These are phyloP conservation scores for Sarcophaga variegata DNA, from an alignment of 2,888 invertebrate genomes.

Conservation along the genomic window DNA sequence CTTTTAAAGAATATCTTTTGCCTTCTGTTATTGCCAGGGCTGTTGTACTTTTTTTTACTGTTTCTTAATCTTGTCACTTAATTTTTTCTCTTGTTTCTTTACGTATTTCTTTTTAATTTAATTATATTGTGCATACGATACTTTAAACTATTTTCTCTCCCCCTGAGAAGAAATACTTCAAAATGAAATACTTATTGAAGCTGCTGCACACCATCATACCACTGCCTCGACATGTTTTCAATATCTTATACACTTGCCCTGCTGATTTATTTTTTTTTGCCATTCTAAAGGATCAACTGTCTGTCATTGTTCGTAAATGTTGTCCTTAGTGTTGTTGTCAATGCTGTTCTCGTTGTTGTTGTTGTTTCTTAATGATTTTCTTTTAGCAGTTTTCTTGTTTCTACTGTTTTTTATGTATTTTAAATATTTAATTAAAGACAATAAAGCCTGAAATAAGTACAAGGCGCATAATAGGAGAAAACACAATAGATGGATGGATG, in stretches of 20 bases:
- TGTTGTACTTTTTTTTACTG: background rate
- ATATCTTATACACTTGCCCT: constrained; percentile 23
- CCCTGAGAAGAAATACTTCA: constrained; percentile 46
- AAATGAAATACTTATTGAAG: constrained; percentile 46
- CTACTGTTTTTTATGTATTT: constrained; percentile 54
- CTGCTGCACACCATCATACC: constrained; percentile 2
- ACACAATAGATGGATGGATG: constrained; percentile 39
- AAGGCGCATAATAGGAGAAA: constrained; percentile 36
- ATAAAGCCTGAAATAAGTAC: constrained; percentile 54
- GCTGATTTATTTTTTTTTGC: constrained; percentile 1
- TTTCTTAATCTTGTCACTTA: constrained; percentile 64
- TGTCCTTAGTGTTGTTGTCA: background rate
- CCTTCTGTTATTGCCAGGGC: background rate
- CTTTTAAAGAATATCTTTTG: constrained; percentile 45
- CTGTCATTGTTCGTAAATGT: constrained; percentile 59
- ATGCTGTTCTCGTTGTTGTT: background rate
- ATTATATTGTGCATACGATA: constrained; percentile 66
- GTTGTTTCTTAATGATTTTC: constrained; percentile 7
- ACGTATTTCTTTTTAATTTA: constrained; percentile 62
- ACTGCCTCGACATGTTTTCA: background rate
- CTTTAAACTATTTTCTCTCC: constrained; percentile 47
- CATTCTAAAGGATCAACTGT: constrained; percentile 41
- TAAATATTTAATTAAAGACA: constrained; percentile 70
- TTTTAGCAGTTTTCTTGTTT: background rate
- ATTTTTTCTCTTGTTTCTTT: constrained; percentile 23